Conservation (phyloP, 2,888 invertebrate genomes). For the Drosophila robusta region DNA sequence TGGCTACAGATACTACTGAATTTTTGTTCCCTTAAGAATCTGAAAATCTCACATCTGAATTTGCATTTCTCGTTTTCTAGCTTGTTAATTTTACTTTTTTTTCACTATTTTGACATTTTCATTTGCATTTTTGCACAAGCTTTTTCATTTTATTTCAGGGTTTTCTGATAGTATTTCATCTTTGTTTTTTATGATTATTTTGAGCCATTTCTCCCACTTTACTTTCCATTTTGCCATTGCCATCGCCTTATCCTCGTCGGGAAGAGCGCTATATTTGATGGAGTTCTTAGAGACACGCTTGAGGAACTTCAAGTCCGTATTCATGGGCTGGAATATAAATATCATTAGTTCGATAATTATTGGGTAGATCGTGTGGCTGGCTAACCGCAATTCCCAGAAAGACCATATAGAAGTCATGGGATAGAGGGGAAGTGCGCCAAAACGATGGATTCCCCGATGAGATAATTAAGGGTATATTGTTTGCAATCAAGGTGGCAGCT, state of each 20-base stretch:
- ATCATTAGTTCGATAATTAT: too few relatives aligned
- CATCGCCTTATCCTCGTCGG: constrained; percentile 84
- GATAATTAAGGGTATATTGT: constrained; percentile 89
- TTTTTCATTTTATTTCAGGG: background rate
- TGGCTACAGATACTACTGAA: too few relatives aligned
- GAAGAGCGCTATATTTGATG: constrained; percentile 89
- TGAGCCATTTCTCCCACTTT: constrained; percentile 87
- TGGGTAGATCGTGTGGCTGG: background rate
- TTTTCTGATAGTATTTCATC: constrained; percentile 1
- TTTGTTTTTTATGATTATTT: constrained; percentile 49
- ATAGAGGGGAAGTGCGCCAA: constrained; percentile 90
- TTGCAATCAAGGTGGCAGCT: constrained; percentile 87
- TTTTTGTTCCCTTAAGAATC: too few relatives aligned
- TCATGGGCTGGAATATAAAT: constrained; percentile 84
- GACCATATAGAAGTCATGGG: constrained; percentile 92
- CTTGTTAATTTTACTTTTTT: too few relatives aligned
- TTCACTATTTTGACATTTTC: too few relatives aligned
- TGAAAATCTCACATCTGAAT: too few relatives aligned
- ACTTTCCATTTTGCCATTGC: constrained; percentile 86
- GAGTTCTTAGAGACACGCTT: constrained; percentile 91
- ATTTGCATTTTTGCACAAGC: background rate
- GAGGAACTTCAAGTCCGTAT: constrained; percentile 89
- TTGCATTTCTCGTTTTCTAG: too few relatives aligned
- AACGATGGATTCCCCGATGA: constrained; percentile 92
- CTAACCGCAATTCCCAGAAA: constrained; percentile 89